Base-by-base conservation (phyloP, 2,797 vertebrate species). In the Delichon dasypus region DNA sequence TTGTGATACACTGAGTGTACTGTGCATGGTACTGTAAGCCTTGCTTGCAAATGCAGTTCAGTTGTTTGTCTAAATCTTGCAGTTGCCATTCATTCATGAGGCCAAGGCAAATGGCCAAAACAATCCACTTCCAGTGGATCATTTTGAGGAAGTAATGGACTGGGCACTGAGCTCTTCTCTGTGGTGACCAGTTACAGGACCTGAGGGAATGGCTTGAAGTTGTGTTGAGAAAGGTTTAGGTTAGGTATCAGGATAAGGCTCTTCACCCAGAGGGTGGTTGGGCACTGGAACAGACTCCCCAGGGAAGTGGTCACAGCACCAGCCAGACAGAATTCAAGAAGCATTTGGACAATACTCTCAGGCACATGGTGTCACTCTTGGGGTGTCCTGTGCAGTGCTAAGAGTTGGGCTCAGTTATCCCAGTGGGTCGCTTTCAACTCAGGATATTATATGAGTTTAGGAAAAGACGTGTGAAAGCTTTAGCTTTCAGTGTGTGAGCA, bases 321-420 rank as follows among this genome's bases (percentile, higher is more conserved):
- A 45, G 13, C 22, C 47, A 48, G 22, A 11, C 7, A 18, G 26
- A 36, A 23, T n/a, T 79, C 16, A 2, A 18, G 40, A 36, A 54
- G 27, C 1, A 0, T 73, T 66, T 48, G 22, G 32, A 44, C 40
- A 54, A 2, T 0, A 0, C 9, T 23, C 18, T 47, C 16, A 61
- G 60, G 13, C 19, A 42, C 34, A 4, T 6, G 21, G 9, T 17
- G 4, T 61, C 4, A 15, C 32, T 42, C 22, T 66, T 78, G 47
- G 21, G 19, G 7, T 64, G 12, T 57, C 16, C 32, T 70, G 11
- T 76, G 44, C 38, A 38, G 14, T 19, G 7, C 11, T 12, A 54
- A 42, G 42, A n/a, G 40, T 3, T 67, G 42, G 34, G 6, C 30
- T 72, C 11, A 5, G 16, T 54, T 40, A 11, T 48, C 34, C 30